These are phyloP conservation scores for Hyla sarda DNA, from an alignment of 2,113 vertebrate species.

Conservation along the genomic window DNA sequence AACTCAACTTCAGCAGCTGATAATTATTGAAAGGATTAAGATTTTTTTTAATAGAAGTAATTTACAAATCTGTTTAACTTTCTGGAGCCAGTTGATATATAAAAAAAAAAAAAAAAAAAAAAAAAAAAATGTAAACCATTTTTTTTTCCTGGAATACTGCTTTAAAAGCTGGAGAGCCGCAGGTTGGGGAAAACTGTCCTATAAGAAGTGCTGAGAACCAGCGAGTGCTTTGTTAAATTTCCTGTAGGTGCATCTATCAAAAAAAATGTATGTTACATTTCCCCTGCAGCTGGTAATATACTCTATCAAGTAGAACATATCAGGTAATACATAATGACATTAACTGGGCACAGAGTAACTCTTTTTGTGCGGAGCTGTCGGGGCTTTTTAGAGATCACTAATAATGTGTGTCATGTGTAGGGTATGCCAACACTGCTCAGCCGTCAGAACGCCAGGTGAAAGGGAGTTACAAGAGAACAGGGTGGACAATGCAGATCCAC, in stretches of 20 bases:
- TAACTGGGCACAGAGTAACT: not conserved
- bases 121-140: too few relatives aligned
- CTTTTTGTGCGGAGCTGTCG: not conserved
- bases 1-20: too few relatives aligned
- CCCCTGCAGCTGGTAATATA: not conserved
- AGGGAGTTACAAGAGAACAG: not conserved
- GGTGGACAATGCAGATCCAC: not conserved
- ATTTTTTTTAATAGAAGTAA: too few relatives aligned
- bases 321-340: not conserved
- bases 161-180: too few relatives aligned
- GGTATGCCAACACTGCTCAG: not conserved
- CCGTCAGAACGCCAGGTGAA: not conserved
- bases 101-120: too few relatives aligned
- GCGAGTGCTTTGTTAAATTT: not conserved
- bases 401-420: constrained; percentile 1
- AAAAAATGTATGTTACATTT: too few relatives aligned
- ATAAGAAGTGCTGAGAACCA: too few relatives aligned
- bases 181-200: too few relatives aligned
- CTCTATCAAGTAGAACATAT: not conserved
- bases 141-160: too few relatives aligned
- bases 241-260: not conserved
- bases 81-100: too few relatives aligned
- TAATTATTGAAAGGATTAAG: too few relatives aligned
- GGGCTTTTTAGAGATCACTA: not conserved
- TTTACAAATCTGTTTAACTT: too few relatives aligned